Evolutionary conservation across 92 coral and sea anemone genomes (phyloP).

Genomic region (Siderastrea siderea): DNA sequence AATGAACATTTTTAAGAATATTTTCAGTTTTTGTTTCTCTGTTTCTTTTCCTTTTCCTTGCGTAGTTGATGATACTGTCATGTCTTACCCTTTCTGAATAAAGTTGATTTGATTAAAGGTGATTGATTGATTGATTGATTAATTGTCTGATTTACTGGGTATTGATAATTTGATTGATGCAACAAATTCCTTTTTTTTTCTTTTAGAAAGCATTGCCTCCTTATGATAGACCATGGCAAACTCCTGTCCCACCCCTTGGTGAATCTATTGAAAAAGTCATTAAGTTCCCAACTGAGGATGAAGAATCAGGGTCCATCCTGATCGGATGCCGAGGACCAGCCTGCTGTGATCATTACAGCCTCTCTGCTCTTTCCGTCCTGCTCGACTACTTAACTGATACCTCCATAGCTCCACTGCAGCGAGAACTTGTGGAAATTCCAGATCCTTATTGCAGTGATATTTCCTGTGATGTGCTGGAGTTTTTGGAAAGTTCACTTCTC

Average conservation of each 20-base stretch:
- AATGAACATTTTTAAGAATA: no score
- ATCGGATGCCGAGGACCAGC: conserved; percentile 94
- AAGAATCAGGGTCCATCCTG: conserved; percentile 86
- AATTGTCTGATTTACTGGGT: background rate
- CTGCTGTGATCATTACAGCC: conserved; percentile 73
- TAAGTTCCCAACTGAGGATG: conserved; percentile 96
- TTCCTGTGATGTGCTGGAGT: conserved; percentile 77
- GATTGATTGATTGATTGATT: no score
- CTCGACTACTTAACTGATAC: conserved; percentile 95
- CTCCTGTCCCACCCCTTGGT: conserved; percentile 77
- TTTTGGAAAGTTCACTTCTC: conserved; percentile 79
- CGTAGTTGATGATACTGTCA: no score
- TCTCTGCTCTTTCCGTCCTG: conserved; percentile 79
- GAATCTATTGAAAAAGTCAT: conserved; percentile 59
- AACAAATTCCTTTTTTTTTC: background rate
- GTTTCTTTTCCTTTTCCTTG: no score
- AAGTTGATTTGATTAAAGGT: no score
- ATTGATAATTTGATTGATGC: background rate
- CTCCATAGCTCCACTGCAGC: conserved; percentile 94
- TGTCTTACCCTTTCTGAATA: no score
- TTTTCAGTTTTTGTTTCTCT: no score
- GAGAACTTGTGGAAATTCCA: conserved; percentile 87
- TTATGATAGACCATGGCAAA: conserved; percentile 94
- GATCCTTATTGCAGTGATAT: conserved; percentile 96
- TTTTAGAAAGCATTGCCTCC: conserved; percentile 80